Evolutionary conservation across 2,113 vertebrate genomes (phyloP), one percentile per base, ranked within the genome.

Genomic region (Hassar affinis): DNA sequence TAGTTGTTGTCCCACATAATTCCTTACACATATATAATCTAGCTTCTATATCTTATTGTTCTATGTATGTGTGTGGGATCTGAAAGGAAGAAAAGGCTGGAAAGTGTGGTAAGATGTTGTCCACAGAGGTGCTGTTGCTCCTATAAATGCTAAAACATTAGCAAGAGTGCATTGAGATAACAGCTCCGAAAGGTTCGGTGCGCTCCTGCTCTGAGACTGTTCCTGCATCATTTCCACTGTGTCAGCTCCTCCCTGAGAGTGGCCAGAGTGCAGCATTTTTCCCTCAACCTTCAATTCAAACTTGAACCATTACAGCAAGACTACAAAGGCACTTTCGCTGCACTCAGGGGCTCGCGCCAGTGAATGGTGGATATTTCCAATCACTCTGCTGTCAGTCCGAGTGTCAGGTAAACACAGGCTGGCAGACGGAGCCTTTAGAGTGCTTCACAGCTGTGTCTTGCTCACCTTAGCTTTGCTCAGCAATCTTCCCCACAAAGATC

Each of bases 301-400:
- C 93, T 95, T 94, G 93, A 93, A 90, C 94, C 94, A 95, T 95
- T 95, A 95, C 93, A 94, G 93, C 92, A 93, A 92, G 94, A 94
- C 93, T 94, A 94, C 94, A 94, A 94, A 94, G 94, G 94, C 94
- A 95, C 94, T 95, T 94, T 94, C 91, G 85, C 79, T 92, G 94
- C 93, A 94, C 94, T 94, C 93, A 94, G 93, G 91, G 93, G 91
- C 93, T 93, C 92, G 90, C 89, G 74, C 90, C 89, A 91, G 92
- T 94, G 93, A 94, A 94, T 94, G 92, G 93, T 93, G 94, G 94
- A 95, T 94, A 95, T 94, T 95, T 95, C 94, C 93, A 94, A 94
- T 94, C 94, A 95, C 94, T 94, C 92, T 91, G 91, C 94, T 94
- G 94, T 95, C 94, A 94, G 91, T 94, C 94, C 92, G 92, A 94